Conservation (phyloP, 1,140 invertebrate genomes). For the Papilio machaon region DNA sequence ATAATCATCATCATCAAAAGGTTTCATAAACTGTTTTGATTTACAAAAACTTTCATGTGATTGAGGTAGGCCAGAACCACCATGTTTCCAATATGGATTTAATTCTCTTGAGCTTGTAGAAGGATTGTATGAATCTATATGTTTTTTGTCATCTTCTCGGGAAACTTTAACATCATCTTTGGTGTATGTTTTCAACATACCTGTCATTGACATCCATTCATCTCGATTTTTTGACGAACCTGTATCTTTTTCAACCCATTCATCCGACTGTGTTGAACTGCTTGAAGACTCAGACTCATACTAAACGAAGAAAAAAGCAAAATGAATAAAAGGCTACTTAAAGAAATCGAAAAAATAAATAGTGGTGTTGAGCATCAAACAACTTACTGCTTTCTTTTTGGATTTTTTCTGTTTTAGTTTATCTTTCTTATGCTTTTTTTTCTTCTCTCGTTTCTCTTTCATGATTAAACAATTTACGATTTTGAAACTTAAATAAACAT, state of each 20-base stretch:
- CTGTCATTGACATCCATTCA: slow-evolving; percentile 83
- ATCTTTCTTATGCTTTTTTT: slow-evolving; percentile 58
- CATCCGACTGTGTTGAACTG: slow-evolving; percentile 61
- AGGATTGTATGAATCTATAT: slow-evolving; percentile 85
- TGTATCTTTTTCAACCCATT: slow-evolving; percentile 83
- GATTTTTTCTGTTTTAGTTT: slow-evolving; percentile 45
- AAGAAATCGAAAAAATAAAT: neutral
- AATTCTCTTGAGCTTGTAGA: slow-evolving; percentile 89
- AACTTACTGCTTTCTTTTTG: slow-evolving; percentile 48
- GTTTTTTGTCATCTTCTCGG: slow-evolving; percentile 77
- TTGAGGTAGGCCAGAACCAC: slow-evolving; percentile 90
- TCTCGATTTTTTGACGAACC: slow-evolving; percentile 65
- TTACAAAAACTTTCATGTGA: slow-evolving; percentile 56
- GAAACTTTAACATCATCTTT: slow-evolving; percentile 77
- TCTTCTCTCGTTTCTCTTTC: slow-evolving; percentile 46
- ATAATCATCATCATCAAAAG: slow-evolving; percentile 62
- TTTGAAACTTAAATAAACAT: neutral
- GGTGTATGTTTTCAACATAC: slow-evolving; percentile 78
- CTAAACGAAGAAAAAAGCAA: slow-evolving; percentile 49
- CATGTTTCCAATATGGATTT: slow-evolving; percentile 97
- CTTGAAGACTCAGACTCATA: slow-evolving; percentile 57
- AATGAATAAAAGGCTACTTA: neutral
- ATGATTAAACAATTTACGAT: slow-evolving; percentile 40
- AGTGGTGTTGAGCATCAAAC: neutral
- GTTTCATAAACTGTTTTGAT: slow-evolving; percentile 78